Evolutionary conservation across 2,888 invertebrate species (phyloP), one percentile per base, ranked within the genome.

Genomic region (Ophonus ardosiacus): DNA sequence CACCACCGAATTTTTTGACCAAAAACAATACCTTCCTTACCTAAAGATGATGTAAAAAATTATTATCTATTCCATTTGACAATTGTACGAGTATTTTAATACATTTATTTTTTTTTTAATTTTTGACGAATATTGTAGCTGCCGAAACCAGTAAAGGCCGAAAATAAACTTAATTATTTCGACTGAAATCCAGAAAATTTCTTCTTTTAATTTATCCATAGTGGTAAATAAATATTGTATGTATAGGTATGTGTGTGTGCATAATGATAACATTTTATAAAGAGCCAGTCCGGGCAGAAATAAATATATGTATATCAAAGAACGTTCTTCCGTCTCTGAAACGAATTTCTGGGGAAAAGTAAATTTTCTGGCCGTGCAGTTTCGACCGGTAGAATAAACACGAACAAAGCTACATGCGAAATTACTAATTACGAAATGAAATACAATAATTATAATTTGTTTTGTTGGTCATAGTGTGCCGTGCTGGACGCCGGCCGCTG

Each of bases 391-490:
- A 84, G 78, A 84, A 78, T 84, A 84, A 84, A 84, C 84, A 84
- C 31, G 84, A 84, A 84, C 84, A 84, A 84, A 84, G 84, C 78
- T 76, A 63, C 63, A 78, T 84, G 84, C 65, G 78, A 78, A 84
- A 84, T 84, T 84, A 84, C 84, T 84, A 84, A 84, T 84, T 84
- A 84, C 84, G 84, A 84, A 84, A 84, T 84, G 84, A 84, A 84
- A 84, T 84, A 84, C 84, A 84, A 84, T 84, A 84, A 84, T 84
- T 84, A 84, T 84, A 84, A 84, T 84, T 84, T 84, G 84, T 84
- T 84, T 84, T 84, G 78, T 78, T 51, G 68, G 71, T 74, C 74
- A 43, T 74, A 74, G 74, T 74, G 68, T 68, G 68, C 68, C 68
- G 63, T 61, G 61, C 24, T 83, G 83, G 83, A 78, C 78, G 78